These are phyloP conservation scores for Peromyscus attwateri DNA, from an alignment of 2,797 vertebrate species.

Conservation along the genomic window DNA sequence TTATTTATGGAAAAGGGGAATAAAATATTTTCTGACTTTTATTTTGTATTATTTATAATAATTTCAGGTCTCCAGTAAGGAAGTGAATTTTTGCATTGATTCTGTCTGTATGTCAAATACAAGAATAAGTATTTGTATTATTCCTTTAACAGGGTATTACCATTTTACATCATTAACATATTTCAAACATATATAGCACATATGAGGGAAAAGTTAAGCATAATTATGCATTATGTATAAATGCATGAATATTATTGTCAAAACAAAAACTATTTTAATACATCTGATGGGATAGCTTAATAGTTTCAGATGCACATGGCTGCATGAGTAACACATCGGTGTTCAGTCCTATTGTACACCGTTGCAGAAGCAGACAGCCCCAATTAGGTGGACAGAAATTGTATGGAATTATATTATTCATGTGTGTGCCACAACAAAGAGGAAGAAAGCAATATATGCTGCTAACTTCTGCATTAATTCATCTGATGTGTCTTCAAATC, in stretches of 20 bases:
- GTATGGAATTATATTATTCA: background rate
- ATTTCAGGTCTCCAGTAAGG: background rate
- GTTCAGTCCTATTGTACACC: background rate
- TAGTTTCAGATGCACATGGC: background rate
- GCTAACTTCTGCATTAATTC: background rate
- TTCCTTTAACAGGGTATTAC: no score
- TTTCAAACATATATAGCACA: background rate
- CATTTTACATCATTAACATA: background rate
- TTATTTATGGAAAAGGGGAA: background rate
- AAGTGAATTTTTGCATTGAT: background rate
- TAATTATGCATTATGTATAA: background rate
- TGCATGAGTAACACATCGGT: no score
- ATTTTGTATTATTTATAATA: background rate
- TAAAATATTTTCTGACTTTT: background rate
- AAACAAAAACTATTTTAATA: background rate
- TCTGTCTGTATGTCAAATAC: background rate
- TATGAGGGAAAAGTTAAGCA: background rate
- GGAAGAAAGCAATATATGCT: background rate
- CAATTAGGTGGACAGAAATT: background rate
- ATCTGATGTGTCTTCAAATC: background rate
- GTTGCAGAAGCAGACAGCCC: background rate
- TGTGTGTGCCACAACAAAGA: background rate
- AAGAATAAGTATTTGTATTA: background rate
- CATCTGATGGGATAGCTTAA: background rate
- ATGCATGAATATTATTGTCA: background rate